Conservation (phyloP, 1,140 invertebrate species). For the Oreohelix idahoensis region DNA sequence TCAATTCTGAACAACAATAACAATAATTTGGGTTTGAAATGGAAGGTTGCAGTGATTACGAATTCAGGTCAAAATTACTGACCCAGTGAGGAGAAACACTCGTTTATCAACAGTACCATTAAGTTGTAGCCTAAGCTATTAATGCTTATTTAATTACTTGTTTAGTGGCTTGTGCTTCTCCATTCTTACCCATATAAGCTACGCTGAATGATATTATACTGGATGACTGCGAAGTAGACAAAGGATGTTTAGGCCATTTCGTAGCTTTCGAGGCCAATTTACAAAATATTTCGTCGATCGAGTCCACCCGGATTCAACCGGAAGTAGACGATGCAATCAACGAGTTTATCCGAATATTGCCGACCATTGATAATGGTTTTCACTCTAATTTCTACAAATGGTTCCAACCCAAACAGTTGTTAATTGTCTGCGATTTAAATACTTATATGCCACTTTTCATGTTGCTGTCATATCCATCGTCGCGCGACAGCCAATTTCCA, state of each 20-base stretch:
- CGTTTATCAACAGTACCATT: neutral
- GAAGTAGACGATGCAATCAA: neutral
- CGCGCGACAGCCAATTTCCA: too few species aligned
- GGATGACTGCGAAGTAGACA: neutral
- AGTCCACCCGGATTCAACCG: neutral
- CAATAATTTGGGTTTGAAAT: too few species aligned
- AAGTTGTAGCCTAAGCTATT: neutral
- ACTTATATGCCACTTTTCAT: too few species aligned
- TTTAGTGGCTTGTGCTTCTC: neutral
- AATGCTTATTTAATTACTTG: neutral
- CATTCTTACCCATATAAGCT: neutral
- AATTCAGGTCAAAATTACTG: neutral
- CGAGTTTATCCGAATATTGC: neutral
- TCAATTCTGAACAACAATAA: too few species aligned
- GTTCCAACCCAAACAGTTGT: too few species aligned
- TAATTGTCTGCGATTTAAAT: too few species aligned
- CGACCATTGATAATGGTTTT: neutral
- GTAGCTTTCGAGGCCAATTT: neutral
- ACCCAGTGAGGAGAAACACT: neutral
- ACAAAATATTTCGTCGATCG: neutral
- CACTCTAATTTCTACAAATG: too few species aligned
- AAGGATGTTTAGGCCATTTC: constrained; percentile 3
- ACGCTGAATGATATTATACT: neutral
- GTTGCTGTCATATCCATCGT: too few species aligned
- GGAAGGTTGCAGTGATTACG: too few species aligned